Percentiles rank a stretch among this genome's conserved stretches.
Evolutionary conservation across 2,113 vertebrate genomes (phyloP).

Genomic region (Eonycteris spelaea): DNA sequence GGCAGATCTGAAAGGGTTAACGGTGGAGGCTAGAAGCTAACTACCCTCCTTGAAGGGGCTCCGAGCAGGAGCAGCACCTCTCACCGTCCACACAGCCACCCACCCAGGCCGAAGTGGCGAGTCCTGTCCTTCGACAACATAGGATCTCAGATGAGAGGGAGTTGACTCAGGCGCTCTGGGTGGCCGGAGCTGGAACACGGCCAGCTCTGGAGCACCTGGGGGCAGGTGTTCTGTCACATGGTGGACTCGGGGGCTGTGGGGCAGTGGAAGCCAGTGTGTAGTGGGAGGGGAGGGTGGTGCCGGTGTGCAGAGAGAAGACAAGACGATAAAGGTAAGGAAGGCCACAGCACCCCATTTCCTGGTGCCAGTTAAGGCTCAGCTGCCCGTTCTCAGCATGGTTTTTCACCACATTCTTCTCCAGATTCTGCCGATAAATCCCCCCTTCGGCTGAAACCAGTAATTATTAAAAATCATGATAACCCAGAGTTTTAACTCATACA

Average conservation of each 20-base stretch:
- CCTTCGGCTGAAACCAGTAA: not conserved
- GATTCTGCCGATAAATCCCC: not conserved
- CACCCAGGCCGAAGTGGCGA: not conserved
- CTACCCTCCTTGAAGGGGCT: not conserved
- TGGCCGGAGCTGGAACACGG: not conserved
- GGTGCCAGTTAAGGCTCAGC: not conserved
- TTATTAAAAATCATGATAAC: not conserved
- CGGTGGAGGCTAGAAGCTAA: not conserved
- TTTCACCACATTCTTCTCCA: not conserved
- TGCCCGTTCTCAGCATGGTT: not conserved
- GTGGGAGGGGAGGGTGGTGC: not conserved
- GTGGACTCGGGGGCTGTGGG: not conserved
- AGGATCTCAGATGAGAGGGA: not conserved
- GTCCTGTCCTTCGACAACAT: not conserved
- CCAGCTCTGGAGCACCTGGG: not conserved
- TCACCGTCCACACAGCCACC: rapidly evolving
- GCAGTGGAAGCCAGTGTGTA: not conserved
- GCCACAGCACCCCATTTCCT: not conserved
- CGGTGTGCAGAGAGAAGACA: not conserved
- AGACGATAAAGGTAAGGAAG: not conserved
- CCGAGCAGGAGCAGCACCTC: not conserved
- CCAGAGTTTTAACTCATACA: not conserved
- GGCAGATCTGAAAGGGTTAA: not conserved
- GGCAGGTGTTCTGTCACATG: not conserved
- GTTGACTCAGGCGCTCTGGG: not conserved